Evolutionary conservation across 2,113 vertebrate genomes (phyloP), one percentile per base, ranked within the genome.

Genomic region (Phaethon lepturus): DNA sequence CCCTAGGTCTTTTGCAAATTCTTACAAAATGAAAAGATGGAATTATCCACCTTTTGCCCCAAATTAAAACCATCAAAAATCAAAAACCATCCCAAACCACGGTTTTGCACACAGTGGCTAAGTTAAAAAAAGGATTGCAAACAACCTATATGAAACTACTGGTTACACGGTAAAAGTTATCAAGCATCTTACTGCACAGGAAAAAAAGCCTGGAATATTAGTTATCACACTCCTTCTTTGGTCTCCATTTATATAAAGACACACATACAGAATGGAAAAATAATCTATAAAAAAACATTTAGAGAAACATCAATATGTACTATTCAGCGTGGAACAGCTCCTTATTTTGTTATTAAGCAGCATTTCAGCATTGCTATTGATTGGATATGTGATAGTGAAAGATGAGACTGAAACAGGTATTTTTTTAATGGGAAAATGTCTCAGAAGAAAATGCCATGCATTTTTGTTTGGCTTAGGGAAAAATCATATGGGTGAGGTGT

Each of bases 321-420:
- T 69, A 67, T 91, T 94, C 95, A 77, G 58, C 8, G 0, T 71
- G 58, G 82, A 84, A 83, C 75, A 97, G 76, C 42, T 92, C 68
- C 60, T 94, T 86, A 76, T 67, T 97, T 95, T 89, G 88, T 91
- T 96, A 97, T 95, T 97, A 98, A 90, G 96, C 92, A 13, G 92
- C 83, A 49, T 92, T 97, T 90, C 96, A 95, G 88, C 59, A 20
- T 9, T 14, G 86, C 79, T 92, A 97, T 97, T 55, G 96, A 98
- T 93, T 63, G 85, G 82, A 13, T 42, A 50, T 23, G 68, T 52
- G 86, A 95, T 69, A 93, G 88, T 7, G 79, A 91, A 93, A 73
- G 87, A 96, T 90, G 85, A 90, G 86, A 42, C 74, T 3, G 31
- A 71, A 73, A 42, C 40, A 52, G 66, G 76, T n/a, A 15, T 74